Evolutionary conservation across 1,140 invertebrate species (phyloP), one percentile per base, ranked within the genome.

Genomic region (Maniola jurtina): DNA sequence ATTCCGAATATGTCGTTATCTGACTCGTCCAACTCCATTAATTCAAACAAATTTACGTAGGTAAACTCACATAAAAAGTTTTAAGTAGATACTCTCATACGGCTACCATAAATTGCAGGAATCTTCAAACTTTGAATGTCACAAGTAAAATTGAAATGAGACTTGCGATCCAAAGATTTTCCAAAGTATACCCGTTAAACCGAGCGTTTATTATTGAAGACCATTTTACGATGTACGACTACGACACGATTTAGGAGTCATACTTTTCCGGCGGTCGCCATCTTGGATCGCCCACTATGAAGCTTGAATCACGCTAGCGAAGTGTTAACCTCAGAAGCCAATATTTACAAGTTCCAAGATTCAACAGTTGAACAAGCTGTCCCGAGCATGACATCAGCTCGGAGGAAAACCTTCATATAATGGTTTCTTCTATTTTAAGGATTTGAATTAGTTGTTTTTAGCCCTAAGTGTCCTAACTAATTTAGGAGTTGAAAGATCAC

Each of bases 101-200:
- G 6, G 16, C 6, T 16, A 25, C 25, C 16, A 52, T 52, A 52
- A 52, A 25, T 52, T 52, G 16, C 25, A 52, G 14, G 48, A 52
- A 52, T 52, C 25, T 52, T 52, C 14, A 52, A 25, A 48, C 45
- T 52, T 25, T 25, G 14, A 52, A 52, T 52, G 48, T 15, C 14
- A 25, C 48, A 25, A 8, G 16, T 52, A 14, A 52, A 52, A 52
- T 25, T 10, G 14, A 52, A 16, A 25, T 52, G 48, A 52, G 5
- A 52, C 9, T 2, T 52, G 7, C 48, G 48, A 52, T 52, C 13
- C 48, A 52, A 52, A 25, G 15, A 25, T 52, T 52, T 52, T 25
- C 7, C 16, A 25, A 52, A 52, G 15, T 16, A 14, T 45, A n/a
- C 6, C 6, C 48, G 48, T 13, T 16, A 7, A 16, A 7, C 13